Conservation (phyloP, 1,140 invertebrate species). For the Aradophagus sp. region DNA sequence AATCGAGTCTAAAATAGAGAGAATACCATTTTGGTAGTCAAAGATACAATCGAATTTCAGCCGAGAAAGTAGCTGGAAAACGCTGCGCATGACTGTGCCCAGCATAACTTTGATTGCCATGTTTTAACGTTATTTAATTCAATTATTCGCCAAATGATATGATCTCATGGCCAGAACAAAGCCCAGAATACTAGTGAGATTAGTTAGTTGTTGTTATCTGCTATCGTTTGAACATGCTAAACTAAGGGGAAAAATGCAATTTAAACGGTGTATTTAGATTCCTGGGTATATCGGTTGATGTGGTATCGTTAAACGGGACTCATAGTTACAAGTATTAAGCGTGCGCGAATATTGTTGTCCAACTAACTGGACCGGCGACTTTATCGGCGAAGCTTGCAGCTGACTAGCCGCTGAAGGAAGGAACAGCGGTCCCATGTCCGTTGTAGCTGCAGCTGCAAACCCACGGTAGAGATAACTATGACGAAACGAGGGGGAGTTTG, state of each 20-base stretch:
- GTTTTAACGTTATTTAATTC: conserved; percentile 49
- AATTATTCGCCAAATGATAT: conserved; percentile 31
- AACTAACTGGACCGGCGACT: conserved; percentile 45
- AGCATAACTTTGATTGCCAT: conserved; percentile 26
- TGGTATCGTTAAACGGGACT: conserved; percentile 34
- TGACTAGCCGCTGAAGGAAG: conserved; percentile 60
- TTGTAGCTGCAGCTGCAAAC: conserved; percentile 49
- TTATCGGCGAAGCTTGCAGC: conserved; percentile 52
- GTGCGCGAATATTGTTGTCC: conserved; percentile 13
- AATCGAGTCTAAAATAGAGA: no score
- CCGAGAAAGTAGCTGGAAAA: conserved; percentile 41
- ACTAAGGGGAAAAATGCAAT: conserved; percentile 28
- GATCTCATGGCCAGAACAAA: conserved; percentile 23
- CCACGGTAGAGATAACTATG: conserved; percentile 57
- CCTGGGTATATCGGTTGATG: conserved; percentile 24
- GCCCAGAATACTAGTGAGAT: conserved; percentile 9
- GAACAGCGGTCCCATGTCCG: conserved; percentile 55
- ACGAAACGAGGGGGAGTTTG: conserved; percentile 44
- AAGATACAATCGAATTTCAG: conserved; percentile 11
- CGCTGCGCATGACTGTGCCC: conserved; percentile 19
- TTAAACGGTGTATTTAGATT: conserved; percentile 14
- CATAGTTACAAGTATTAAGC: conserved; percentile 35
- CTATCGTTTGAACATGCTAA: conserved; percentile 28
- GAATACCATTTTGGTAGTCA: not conserved
- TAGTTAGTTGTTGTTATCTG: conserved; percentile 28